Evolutionary conservation across 2,888 invertebrate genomes (phyloP), one percentile per base, ranked within the genome.

Genomic region (Clivina fossor): DNA sequence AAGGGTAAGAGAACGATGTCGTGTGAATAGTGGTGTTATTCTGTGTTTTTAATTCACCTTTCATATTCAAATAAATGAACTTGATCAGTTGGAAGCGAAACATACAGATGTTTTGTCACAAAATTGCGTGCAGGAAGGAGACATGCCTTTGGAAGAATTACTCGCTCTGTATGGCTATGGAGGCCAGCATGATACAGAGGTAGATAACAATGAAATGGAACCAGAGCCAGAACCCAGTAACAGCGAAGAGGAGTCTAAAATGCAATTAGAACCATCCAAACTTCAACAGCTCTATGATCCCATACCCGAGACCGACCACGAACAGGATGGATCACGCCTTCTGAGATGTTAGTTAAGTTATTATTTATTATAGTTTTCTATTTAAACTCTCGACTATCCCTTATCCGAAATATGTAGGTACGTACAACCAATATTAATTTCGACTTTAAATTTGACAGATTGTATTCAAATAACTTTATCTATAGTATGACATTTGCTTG

Each of bases 61-160:
- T 37, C 8, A 40, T 41, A 22, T 41, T 41, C 15, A 43, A 26
- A 43, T 20, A 44, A 24, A 44, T 26, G 26, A 26, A 44, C 19
- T 16, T 44, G 44, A 44, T 32, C 32, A 46, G 46, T 46, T 46
- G 30, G 40, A 22, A 19, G 40, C 40, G 40, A 40, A 40, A 40
- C 22, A 19, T 22, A 20, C 40, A 48, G 48, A 20, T 48, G 22
- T 49, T 37, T 49, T 38, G n/a, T 40, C 30, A 30, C 30, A 30
- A 30, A 30, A 30, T 38, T 16, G 16, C 20, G 15, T 11, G 28
- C 69, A 85, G 80, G 95, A 95, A 76, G 88, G 94, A 72, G 93
- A 96, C 77, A 96, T 97, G 92, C 96, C 97, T 59, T 79, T 97
- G 64, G 94, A 94, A 69, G 91, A 94, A 70, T 76, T 97, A 56